Evolutionary conservation across 2,888 invertebrate species (phyloP).

Genomic region (Bombylius major): DNA sequence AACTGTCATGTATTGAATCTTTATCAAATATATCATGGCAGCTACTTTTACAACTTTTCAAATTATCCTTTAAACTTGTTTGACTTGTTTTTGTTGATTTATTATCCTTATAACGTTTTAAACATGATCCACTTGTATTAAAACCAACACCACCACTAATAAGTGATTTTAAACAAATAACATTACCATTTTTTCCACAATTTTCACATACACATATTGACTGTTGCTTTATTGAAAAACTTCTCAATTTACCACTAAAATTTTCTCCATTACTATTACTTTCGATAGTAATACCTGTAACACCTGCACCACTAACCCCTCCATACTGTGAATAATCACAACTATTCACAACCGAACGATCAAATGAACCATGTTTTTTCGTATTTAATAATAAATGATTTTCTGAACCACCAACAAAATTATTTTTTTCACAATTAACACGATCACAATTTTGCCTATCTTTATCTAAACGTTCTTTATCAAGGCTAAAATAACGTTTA

Average conservation of each 20-base stretch:
- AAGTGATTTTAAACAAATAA: conserved; percentile 9
- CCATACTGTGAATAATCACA: background rate
- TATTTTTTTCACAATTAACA: conserved; percentile 1
- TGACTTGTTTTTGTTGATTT: conserved; percentile 16
- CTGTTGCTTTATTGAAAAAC: conserved; percentile 13
- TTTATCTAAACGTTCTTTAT: conserved; percentile 17
- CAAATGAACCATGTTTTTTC: conserved; percentile 20
- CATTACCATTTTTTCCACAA: conserved; percentile 16
- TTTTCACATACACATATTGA: conserved; percentile 18
- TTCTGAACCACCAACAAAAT: conserved; percentile 13
- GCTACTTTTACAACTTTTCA: conserved; percentile 14
- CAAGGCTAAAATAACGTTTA: conserved; percentile 18
- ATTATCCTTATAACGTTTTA: background rate
- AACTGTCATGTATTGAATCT: conserved; percentile 17
- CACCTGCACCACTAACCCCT: background rate
- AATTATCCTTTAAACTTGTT: conserved; percentile 17
- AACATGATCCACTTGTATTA: conserved; percentile 9
- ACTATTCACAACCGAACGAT: conserved; percentile 3
- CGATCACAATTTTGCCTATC: conserved; percentile 5
- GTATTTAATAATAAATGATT: conserved; percentile 7
- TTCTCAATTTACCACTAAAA: conserved; percentile 11
- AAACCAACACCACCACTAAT: conserved; percentile 10
- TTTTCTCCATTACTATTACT: conserved; percentile 1
- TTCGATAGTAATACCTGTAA: conserved; percentile 3
- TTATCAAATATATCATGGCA: conserved; percentile 11